Conservation (phyloP, 2,888 invertebrate species). For the Eristalis tenax region DNA sequence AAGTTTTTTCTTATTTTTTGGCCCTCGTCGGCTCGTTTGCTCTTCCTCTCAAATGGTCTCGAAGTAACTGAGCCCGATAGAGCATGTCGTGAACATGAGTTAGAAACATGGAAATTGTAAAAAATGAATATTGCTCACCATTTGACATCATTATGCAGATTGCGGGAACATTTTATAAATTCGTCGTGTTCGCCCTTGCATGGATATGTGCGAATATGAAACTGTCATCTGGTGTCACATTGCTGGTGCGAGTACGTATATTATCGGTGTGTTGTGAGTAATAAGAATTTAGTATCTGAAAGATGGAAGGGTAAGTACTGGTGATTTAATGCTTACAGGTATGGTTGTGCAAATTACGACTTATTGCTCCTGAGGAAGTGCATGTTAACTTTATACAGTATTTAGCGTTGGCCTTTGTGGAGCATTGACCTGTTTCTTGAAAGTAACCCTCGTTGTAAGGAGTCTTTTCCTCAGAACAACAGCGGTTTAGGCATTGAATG, state of each 20-base stretch:
- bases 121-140: slow-evolving; percentile 39
- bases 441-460: too few species aligned
- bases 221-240: slow-evolving; percentile 16
- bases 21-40: background rate
- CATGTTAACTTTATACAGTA: too few species aligned
- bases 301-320: background rate
- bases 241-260: background rate
- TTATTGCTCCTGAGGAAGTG: too few species aligned
- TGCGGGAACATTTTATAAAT: slow-evolving; percentile 32
- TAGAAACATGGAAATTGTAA: slow-evolving; percentile 42
- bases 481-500: too few species aligned
- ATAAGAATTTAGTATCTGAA: background rate
- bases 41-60: background rate
- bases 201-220: background rate
- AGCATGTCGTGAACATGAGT: slow-evolving; percentile 2
- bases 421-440: too few species aligned
- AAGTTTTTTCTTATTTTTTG: background rate
- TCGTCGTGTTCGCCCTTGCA: background rate
- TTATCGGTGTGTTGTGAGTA: background rate
- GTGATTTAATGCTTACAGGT: background rate
- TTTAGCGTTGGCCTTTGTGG: too few species aligned
- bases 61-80: background rate
- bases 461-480: too few species aligned
- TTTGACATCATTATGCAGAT: slow-evolving; percentile 52
- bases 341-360: background rate